Evolutionary conservation across 35 echinoderm and acorn worm genomes (phyloP).

Genomic region (Patiria miniata): DNA sequence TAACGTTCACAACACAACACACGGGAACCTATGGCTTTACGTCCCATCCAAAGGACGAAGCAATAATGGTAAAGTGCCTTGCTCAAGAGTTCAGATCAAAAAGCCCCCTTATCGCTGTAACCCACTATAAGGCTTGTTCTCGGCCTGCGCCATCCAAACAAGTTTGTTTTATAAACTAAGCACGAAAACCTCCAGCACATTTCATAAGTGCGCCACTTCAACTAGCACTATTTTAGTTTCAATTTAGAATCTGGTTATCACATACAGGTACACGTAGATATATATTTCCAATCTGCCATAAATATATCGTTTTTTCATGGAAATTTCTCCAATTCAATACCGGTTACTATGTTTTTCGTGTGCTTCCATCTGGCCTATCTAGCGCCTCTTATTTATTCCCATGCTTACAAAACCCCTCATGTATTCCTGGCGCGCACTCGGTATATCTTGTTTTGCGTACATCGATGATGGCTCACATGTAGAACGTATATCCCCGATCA

Average conservation of each 20-base stretch:
- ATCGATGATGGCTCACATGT: conserved; percentile 26
- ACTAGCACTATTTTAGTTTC: conserved; percentile 27
- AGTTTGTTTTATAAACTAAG: conserved; percentile 29
- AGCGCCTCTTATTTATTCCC: conserved; percentile 41
- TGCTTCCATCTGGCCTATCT: conserved; percentile 23
- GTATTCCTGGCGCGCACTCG: conserved; percentile 25
- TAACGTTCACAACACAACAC: too few relatives aligned
- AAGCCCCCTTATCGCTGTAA: conserved; percentile 3
- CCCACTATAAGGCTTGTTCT: conserved; percentile 33
- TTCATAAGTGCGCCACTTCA: neutral
- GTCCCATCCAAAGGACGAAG: too few relatives aligned
- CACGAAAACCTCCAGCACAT: conserved; percentile 32
- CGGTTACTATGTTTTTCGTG: neutral
- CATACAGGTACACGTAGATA: too few relatives aligned
- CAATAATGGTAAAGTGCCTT: too few relatives aligned
- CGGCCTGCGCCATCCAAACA: conserved; percentile 37
- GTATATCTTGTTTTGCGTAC: conserved; percentile 5
- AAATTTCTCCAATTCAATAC: neutral
- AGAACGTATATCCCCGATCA: neutral
- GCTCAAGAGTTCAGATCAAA: neutral
- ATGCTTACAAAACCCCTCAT: conserved; percentile 14
- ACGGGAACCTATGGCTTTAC: too few relatives aligned
- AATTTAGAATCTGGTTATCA: conserved; percentile 35
- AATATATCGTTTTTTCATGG: conserved; percentile 35
- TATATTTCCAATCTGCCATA: conserved; percentile 20